These are phyloP conservation scores for Cyprinodon tularosa DNA, from an alignment of 2,113 vertebrate species.

Conservation along the genomic window DNA sequence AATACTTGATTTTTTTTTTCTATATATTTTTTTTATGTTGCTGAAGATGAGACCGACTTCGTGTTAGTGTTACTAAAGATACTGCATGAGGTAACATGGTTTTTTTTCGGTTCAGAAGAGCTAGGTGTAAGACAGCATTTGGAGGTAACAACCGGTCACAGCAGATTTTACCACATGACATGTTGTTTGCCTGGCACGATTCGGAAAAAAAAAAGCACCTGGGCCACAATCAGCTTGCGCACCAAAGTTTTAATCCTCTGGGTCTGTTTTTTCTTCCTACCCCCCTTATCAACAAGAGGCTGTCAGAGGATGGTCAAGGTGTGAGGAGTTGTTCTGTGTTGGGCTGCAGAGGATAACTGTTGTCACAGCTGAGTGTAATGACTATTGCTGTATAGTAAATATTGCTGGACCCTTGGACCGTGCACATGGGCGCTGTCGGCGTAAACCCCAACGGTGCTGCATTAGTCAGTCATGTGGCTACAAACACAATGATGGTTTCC, in stretches of 20 bases:
- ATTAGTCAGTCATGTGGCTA: constrained; percentile 43
- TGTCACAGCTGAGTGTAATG: constrained; percentile 58
- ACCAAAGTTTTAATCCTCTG: constrained; percentile 20
- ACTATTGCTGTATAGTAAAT: constrained; percentile 79
- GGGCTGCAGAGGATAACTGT: constrained; percentile 50
- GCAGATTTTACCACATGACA: constrained; percentile 18
- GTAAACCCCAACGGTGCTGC: constrained; percentile 39
- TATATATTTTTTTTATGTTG: constrained; percentile 41
- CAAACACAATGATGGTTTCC: constrained; percentile 47
- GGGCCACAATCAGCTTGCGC: constrained; percentile 43
- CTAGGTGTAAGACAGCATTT: constrained; percentile 74
- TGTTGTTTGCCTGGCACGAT: constrained; percentile 64
- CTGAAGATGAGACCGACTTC: constrained; percentile 69
- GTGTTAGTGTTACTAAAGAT: constrained; percentile 71
- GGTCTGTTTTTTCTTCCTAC: background rate
- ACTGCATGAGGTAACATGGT: constrained; percentile 77
- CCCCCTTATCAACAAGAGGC: background rate
- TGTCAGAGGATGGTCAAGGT: constrained; percentile 53
- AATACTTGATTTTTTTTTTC: constrained; percentile 30
- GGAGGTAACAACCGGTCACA: constrained; percentile 51
- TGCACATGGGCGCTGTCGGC: constrained; percentile 51
- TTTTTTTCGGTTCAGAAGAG: constrained; percentile 72
- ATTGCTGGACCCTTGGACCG: constrained; percentile 74
- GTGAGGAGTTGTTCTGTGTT: constrained; percentile 52
- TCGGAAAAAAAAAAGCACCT: constrained; percentile 62